phyloP scores from a whole-genome alignment of 2,888 invertebrate genomes.

The Drosophila kambysellisi region DNA sequence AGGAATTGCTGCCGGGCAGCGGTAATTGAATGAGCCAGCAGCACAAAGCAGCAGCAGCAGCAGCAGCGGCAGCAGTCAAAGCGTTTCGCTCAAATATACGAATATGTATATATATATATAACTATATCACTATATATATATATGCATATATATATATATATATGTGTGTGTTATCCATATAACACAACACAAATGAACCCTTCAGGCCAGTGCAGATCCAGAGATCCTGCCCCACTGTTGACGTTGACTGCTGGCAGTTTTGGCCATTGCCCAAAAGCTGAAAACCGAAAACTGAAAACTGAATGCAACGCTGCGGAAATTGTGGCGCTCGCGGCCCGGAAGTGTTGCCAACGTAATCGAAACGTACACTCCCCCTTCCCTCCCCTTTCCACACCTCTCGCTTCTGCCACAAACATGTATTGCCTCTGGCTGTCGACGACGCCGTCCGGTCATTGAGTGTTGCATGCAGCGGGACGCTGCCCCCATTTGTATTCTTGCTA shows the following conservation, averaged over 20 bases:
- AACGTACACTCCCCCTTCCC: conserved; percentile 50
- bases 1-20: conserved; percentile 64
- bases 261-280: conserved; percentile 57
- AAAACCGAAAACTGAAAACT: background rate
- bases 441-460: conserved; percentile 56
- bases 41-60: conserved; percentile 50
- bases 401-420: background rate
- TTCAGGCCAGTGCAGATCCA: conserved; percentile 53
- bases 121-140: conserved; percentile 6
- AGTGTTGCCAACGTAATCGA: conserved; percentile 78
- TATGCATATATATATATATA: conserved; percentile 6
- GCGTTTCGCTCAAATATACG: conserved; percentile 46
- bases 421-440: conserved; percentile 56
- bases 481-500: background rate
- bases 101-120: conserved; percentile 8
- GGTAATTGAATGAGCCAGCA: conserved; percentile 73
- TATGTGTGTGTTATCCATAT: conserved; percentile 13
- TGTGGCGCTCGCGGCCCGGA: conserved; percentile 77
- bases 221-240: conserved; percentile 41
- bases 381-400: background rate
- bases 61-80: conserved; percentile 48
- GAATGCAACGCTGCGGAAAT: conserved; percentile 56
- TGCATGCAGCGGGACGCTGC: conserved; percentile 4
- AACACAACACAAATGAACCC: conserved; percentile 67
- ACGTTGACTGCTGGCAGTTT: conserved; percentile 58